phyloP scores from a whole-genome alignment of 1,140 invertebrate genomes.

The Drosophila ananassae region DNA sequence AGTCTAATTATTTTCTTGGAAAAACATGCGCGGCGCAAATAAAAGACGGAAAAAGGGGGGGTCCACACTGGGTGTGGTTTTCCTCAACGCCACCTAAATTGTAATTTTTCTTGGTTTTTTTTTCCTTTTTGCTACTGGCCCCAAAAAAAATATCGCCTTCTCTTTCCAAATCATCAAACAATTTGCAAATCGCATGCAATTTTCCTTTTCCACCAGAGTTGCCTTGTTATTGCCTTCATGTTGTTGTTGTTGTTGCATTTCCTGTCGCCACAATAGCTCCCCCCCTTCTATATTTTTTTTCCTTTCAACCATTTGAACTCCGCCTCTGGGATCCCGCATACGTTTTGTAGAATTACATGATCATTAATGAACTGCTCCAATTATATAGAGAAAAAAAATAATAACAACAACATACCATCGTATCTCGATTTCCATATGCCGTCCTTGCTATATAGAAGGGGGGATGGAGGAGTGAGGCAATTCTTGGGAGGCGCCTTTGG shows the following conservation, averaged over 20 bases:
- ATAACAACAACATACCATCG: conserved; percentile 34
- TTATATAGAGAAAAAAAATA: conserved; percentile 41
- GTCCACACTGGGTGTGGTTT: background rate
- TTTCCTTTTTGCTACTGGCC: background rate
- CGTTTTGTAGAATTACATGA: conserved; percentile 58
- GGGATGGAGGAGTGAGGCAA: background rate
- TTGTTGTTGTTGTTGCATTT: conserved; percentile 55
- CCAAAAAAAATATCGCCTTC: conserved; percentile 52
- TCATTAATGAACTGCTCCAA: conserved; percentile 74
- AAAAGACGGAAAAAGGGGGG: background rate
- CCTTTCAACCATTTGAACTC: background rate
- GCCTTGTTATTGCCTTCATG: conserved; percentile 51
- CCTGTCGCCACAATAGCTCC: conserved; percentile 44
- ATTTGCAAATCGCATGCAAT: conserved; percentile 77
- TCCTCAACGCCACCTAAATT: conserved; percentile 35
- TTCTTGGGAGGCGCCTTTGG: conserved; percentile 29
- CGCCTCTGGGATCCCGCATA: conserved; percentile 32
- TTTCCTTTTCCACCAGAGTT: conserved; percentile 32
- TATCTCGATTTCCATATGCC: conserved; percentile 42
- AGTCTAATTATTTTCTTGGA: conserved; percentile 75
- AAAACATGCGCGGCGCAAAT: conserved; percentile 30
- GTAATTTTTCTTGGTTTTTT: conserved; percentile 49
- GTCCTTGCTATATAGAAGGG: conserved; percentile 22
- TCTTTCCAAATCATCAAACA: conserved; percentile 80
- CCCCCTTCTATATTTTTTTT: conserved; percentile 4